phyloP scores from a whole-genome alignment of 30 jellyfish, hydroid and myxozoan genomes.

The Hydra vulgaris region DNA sequence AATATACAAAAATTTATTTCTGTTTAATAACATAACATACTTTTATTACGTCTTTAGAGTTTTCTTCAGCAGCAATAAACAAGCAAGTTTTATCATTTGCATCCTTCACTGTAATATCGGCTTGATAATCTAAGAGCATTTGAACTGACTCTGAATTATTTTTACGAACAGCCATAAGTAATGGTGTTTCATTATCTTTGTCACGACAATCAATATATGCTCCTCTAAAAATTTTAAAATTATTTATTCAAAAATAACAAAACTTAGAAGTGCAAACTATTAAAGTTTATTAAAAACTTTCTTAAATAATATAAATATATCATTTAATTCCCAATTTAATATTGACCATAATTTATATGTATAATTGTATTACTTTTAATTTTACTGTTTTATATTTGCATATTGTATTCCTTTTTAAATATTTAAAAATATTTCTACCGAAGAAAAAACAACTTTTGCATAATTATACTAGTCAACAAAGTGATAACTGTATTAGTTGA shows the following conservation, averaged over 20 bases:
- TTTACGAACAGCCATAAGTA: conserved; percentile 92
- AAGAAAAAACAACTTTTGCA: too few species aligned
- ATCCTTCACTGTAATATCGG: conserved; percentile 84
- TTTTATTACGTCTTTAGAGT: conserved; percentile 60
- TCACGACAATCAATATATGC: conserved; percentile 93
- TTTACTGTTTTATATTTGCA: too few species aligned
- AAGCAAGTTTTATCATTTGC: conserved; percentile 80
- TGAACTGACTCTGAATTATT: conserved; percentile 70
- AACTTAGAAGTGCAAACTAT: neutral
- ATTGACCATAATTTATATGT: too few species aligned
- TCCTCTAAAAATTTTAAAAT: conserved; percentile 34
- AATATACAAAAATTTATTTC: neutral
- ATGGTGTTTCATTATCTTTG: conserved; percentile 93
- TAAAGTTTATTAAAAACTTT: too few species aligned
- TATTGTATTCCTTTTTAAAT: too few species aligned
- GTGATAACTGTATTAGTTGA: too few species aligned
- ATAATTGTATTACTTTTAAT: too few species aligned
- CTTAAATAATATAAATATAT: too few species aligned
- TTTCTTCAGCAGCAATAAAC: conserved; percentile 97
- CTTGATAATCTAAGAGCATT: conserved; percentile 45
- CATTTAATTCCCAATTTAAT: too few species aligned
- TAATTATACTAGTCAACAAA: too few species aligned
- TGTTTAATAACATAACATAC: conserved; percentile 5
- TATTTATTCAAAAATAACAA: too few species aligned
- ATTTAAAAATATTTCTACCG: too few species aligned